These are phyloP conservation scores for Erythrolamprus reginae DNA, from an alignment of 2,113 vertebrate species.

Conservation along the genomic window DNA sequence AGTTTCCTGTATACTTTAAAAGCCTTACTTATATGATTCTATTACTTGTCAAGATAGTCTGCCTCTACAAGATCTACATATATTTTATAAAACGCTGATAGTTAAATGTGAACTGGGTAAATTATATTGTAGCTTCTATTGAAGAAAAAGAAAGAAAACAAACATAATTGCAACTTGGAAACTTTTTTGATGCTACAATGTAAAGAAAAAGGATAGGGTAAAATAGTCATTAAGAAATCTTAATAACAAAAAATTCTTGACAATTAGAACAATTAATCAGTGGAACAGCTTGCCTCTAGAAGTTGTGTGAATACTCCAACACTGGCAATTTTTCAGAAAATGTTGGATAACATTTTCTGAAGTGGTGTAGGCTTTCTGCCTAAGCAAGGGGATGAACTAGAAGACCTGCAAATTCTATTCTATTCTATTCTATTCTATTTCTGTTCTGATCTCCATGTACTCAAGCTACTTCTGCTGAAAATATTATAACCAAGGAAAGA, in stretches of 20 bases:
- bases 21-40: background rate
- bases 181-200: background rate
- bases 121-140: conserved; percentile 39
- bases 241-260: no score
- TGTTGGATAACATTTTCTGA: no score
- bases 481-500: background rate
- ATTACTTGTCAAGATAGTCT: background rate
- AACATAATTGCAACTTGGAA: background rate
- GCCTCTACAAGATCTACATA: background rate
- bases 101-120: conserved; percentile 1
- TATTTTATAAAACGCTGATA: background rate
- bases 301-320: no score
- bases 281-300: no score
- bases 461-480: background rate
- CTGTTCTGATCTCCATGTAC: background rate
- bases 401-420: no score
- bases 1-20: background rate
- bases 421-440: no score
- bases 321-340: no score
- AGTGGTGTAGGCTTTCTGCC: no score
- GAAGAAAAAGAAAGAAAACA: conserved; percentile 5
- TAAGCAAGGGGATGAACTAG: no score
- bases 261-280: no score
- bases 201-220: background rate
- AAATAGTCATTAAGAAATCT: background rate